A percentile compares a stretch with the other conserved stretches of the same genome.
These are phyloP conservation scores for Micromys minutus DNA, from an alignment of 2,113 vertebrate species.

Conservation along the genomic window DNA sequence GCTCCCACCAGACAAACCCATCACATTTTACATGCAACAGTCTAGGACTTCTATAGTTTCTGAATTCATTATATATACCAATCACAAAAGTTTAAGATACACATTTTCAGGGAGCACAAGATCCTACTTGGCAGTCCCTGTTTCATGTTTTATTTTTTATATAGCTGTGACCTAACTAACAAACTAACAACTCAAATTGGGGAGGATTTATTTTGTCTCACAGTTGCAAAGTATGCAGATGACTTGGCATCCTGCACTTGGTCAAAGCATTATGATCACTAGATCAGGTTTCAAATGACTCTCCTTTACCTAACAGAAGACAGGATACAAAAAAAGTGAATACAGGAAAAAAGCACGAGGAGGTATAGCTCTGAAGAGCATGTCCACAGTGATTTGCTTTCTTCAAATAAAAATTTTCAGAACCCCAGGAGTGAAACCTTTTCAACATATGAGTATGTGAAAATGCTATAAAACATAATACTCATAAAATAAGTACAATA, in stretches of 20 bases:
- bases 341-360: not conserved
- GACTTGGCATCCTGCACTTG: not conserved
- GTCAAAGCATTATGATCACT: not conserved
- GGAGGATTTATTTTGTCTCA: not conserved
- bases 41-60: not conserved
- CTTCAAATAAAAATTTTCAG: not conserved
- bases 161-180: not conserved
- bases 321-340: not conserved
- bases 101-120: not conserved
- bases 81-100: not conserved
- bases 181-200: not conserved
- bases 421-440: not conserved
- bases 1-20: not conserved
- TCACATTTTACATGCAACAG: not conserved
- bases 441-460: not conserved
- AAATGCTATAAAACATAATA: not conserved
- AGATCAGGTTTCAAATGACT: not conserved
- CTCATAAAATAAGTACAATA: not conserved
- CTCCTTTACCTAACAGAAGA: not conserved
- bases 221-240: not conserved
- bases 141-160: not conserved
- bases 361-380: not conserved
- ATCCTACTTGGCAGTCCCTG: too few relatives aligned
- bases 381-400: not conserved
- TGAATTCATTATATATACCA: not conserved